phyloP scores from a whole-genome alignment of 2,797 vertebrate genomes.

The Rallus crepitans region DNA sequence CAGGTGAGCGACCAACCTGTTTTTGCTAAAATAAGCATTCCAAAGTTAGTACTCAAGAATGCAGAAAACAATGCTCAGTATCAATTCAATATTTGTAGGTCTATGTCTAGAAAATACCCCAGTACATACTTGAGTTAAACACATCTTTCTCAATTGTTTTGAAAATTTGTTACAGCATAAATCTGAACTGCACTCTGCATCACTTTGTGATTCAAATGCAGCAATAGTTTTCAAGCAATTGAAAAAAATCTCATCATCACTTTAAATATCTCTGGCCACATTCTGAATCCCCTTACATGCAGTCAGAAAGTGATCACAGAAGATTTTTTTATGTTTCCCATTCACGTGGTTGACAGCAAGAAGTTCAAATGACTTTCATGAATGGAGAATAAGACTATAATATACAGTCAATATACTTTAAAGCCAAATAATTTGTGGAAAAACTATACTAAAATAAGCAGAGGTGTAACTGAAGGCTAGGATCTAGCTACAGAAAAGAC shows the following conservation, averaged over 20 bases:
- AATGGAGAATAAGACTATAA: not conserved
- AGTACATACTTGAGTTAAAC: not conserved
- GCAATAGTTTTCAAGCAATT: not conserved
- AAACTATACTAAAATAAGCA: not conserved
- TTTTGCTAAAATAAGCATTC: constrained; percentile 83
- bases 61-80: not conserved
- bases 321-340: not conserved
- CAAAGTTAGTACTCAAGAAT: constrained; percentile 38
- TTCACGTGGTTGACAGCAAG: not conserved
- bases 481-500: not conserved
- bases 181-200: not conserved
- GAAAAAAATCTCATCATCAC: not conserved
- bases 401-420: not conserved
- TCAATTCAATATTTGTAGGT: not conserved
- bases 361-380: not conserved
- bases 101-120: not conserved
- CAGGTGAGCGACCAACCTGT: constrained; percentile 87
- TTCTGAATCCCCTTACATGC: not conserved
- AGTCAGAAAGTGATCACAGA: not conserved
- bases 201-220: not conserved
- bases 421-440: not conserved
- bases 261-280: not conserved
- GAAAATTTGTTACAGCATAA: not conserved
- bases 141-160: not conserved
- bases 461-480: not conserved